Evolutionary conservation across 2,797 vertebrate species (phyloP), one percentile per base, ranked within the genome.

Genomic region (Gallinago nigripennis): DNA sequence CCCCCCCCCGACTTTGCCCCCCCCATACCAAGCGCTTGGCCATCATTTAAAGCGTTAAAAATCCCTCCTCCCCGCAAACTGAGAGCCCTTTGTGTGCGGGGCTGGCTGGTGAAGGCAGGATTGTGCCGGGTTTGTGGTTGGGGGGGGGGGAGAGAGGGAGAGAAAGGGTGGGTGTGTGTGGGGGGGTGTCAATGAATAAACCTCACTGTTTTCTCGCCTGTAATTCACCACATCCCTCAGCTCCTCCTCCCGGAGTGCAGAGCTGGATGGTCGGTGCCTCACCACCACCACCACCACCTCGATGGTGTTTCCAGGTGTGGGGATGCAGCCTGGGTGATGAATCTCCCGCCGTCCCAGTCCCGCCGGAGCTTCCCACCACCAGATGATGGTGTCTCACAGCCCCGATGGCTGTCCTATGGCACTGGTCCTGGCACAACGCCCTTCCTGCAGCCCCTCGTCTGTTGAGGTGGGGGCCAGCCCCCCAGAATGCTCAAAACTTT

Each of bases 11-110:
- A 37, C 37, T 11, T 37, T 37, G 37, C 19, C 56, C 24, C 7
- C 11, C 58, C 77, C 70, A 11, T 8, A 8, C 58, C 72, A 70
- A 28, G 69, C 2, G 14, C 76, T 92, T 30, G 9, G 50, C 80
- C 76, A 43, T 64, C 80, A 20, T 46, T 60, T 71, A 88, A 94
- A 95, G 95, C 5, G 39, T 88, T 93, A 90, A 93, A 93, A 93
- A 68, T 65, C 82, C 87, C 77, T 61, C 43, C 93, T 92, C 37
- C 39, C 31, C 0, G 30, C 57, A 23, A 53, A 92, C 95, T 93
- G 88, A 95, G 94, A 37, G 95, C 69, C 78, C 86, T 95, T 95
- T 94, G 96, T 96, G 72, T 27, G 48, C 19, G 11, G 82, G 82
- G 95, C 92, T n/a, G 85, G 90, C 85, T 76, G 31, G 15, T 73